Conservation (phyloP, 2,113 vertebrate species). For the Trogon melanurus region DNA sequence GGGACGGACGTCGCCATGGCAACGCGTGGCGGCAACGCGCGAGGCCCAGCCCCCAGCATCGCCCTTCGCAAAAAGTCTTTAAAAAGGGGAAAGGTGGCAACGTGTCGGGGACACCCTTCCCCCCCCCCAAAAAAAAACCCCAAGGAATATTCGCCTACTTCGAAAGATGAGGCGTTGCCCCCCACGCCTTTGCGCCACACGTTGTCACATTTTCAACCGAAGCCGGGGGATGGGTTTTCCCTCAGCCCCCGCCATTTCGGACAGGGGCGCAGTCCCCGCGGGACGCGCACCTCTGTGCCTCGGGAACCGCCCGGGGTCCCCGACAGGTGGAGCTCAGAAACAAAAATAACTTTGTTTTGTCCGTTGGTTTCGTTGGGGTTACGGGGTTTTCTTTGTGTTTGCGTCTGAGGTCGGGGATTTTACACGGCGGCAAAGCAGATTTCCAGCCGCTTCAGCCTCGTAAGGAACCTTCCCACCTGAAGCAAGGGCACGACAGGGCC, state of each 20-base stretch:
- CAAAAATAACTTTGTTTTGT: background rate
- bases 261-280: background rate
- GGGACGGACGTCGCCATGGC: slow-evolving; percentile 85
- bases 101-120: no score
- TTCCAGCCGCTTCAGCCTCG: background rate
- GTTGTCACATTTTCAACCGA: background rate
- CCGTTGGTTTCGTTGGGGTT: background rate
- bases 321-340: background rate
- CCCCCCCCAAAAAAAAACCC: background rate
- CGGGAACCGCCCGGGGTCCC: background rate
- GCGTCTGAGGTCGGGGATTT: background rate
- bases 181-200: background rate
- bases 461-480: background rate
- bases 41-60: accelerated
- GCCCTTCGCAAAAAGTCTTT: background rate
- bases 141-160: no score
- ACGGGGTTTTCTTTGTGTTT: background rate
- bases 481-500: background rate
- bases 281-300: background rate
- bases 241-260: background rate
- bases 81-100: background rate
- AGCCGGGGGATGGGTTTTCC: accelerated
- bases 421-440: background rate
- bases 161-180: background rate
- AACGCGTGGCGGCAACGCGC: slow-evolving; percentile 72